Conservation (phyloP, 2,113 vertebrate genomes). For the Dicaeum eximium region DNA sequence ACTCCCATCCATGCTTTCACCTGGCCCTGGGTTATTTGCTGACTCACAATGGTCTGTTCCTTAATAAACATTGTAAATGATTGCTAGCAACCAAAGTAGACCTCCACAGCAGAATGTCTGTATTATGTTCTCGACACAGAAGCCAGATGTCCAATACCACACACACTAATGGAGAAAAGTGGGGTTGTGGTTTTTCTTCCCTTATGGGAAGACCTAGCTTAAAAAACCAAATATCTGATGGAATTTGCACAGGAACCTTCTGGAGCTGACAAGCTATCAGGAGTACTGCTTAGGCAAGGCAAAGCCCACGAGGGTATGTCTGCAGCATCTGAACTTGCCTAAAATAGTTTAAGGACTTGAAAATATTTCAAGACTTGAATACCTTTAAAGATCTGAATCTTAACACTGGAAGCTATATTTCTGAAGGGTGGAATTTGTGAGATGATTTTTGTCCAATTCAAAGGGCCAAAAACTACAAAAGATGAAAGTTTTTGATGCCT, state of each 20-base stretch:
- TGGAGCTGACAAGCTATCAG: background rate
- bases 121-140: background rate
- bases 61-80: background rate
- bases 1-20: background rate
- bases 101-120: background rate
- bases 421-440: background rate
- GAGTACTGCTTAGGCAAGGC: background rate
- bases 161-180: background rate
- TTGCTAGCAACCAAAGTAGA: background rate
- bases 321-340: background rate
- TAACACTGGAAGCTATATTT: background rate
- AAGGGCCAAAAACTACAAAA: background rate
- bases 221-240: background rate
- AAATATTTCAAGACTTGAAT: background rate
- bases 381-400: background rate
- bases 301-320: background rate
- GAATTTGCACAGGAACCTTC: background rate
- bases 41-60: background rate
- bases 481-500: background rate
- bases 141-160: background rate
- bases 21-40: background rate
- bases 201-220: background rate
- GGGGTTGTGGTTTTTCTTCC: background rate
- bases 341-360: background rate
- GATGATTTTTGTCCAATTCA: background rate